Evolutionary conservation across 2,888 invertebrate genomes (phyloP), one percentile per base, ranked within the genome.

Genomic region (Idaea straminata): DNA sequence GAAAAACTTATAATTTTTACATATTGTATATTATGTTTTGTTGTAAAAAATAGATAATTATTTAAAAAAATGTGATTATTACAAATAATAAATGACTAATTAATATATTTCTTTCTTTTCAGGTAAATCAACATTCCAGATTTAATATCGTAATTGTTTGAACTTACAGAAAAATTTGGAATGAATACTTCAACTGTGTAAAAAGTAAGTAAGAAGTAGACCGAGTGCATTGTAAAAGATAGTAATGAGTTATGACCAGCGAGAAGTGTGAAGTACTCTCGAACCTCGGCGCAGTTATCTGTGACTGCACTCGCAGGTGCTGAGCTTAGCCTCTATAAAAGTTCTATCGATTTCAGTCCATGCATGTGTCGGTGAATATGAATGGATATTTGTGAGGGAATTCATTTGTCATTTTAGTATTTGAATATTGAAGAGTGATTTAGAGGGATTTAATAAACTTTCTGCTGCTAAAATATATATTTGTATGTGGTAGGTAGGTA

Each of bases 251-350:
- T 47, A 47, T 47, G 10, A 10, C 47, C 47, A 4, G 10, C 47
- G 10, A 36, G 36, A 36, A 25, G 25, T 25, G 36, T 47, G 13
- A 10, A 13, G 7, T 13, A 13, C 47, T 0, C 13, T 47, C 47
- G 4, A 13, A 7, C 7, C 47, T 47, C 47, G 1, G 4, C 38
- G 47, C 47, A 36, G 36, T 10, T 36, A 36, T 36, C 36, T 5
- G 36, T 10, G 36, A 5, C 36, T 36, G 10, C 36, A 36, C 36
- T 36, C 36, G 25, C 36, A 47, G 13, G 4, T 10, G 47, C 47
- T 47, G 10, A 16, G 34, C 59, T 59, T 34, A 59, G 59, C 59
- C 34, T 13, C 59, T 34, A 34, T 59, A 34, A 59, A 59, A 59
- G 59, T 59, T 59, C 34, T 59, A 59, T 59, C 59, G 13, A 59